Evolutionary conservation across 1,140 invertebrate species (phyloP), one percentile per base, ranked within the genome.

Genomic region (Tenebrio molitor): DNA sequence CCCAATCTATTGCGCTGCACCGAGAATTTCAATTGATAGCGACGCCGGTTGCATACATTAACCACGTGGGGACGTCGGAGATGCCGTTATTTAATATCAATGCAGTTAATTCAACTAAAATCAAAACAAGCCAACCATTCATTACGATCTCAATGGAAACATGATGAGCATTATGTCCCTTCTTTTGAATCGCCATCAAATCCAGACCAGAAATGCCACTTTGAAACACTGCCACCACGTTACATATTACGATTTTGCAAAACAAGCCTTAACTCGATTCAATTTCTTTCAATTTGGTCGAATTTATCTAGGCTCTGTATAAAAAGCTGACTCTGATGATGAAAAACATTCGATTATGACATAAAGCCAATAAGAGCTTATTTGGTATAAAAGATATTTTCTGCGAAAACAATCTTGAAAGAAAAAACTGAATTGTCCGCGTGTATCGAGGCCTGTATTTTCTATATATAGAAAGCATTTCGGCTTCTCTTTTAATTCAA

Each of bases 61-160:
- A 21, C 50, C 50, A 15, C 15, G 50, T 15, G 50, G 50, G 23
- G 23, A 29, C 50, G 50, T 29, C 50, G 10, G 44, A 58, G 7
- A 58, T 12, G n/a, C 50, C 21, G 50, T 58, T 58, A 58, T 58
- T 58, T 58, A n/a, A 58, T 58, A 58, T 58, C 50, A 58, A 58
- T 58, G 50, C 50, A 58, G 50, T 29, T 58, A 58, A 58, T 58
- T 58, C 50, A 58, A n/a, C 23, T 25, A 58, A 58, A 58, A 58
- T 33, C 50, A 25, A 29, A 58, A 58, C 50, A 58, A 29, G 19
- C 23, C 19, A 53, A 19, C 23, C 29, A 29, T 58, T 58, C 50
- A 58, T 25, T 29, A 23, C 23, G 23, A 2, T 34, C 23, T 58
- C 21, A 58, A 58, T 58, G 50, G 50, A 58, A 58, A 58, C 23